phyloP scores from a whole-genome alignment of 2,113 vertebrate genomes.

The Tretioscincus oriximinensis region DNA sequence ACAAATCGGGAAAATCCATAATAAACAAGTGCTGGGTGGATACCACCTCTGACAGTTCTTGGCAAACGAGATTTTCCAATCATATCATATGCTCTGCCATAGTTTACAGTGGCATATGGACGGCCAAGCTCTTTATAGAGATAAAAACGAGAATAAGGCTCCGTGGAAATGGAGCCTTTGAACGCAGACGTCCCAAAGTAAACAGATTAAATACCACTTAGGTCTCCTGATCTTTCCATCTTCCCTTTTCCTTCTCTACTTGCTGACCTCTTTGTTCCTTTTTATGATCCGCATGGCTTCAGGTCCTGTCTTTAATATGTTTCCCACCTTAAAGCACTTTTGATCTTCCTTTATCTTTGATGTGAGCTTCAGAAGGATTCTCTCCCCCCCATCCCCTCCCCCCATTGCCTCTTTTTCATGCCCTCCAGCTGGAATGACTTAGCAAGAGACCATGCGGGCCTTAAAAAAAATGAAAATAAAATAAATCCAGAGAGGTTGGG shows the following conservation, averaged over 20 bases:
- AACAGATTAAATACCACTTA: conserved; percentile 11
- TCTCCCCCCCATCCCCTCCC: too few relatives aligned
- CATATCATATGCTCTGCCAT: too few relatives aligned
- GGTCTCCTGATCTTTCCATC: background rate
- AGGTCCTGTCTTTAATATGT: conserved; percentile 9
- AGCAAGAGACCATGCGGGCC: background rate
- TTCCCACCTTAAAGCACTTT: background rate
- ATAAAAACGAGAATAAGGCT: too few relatives aligned
- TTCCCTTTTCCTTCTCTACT: background rate
- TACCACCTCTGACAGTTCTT: too few relatives aligned
- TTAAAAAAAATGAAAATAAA: too few relatives aligned
- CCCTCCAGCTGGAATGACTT: conserved; percentile 6
- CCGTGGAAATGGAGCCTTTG: background rate
- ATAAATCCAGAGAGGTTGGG: too few relatives aligned
- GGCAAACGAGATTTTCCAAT: too few relatives aligned
- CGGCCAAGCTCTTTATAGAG: too few relatives aligned
- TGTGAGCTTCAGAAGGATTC: background rate
- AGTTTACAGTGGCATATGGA: too few relatives aligned
- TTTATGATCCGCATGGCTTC: conserved; percentile 5
- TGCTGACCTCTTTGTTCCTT: conserved; percentile 15
- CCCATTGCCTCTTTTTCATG: background rate
- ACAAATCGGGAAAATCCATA: too few relatives aligned
- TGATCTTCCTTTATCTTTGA: conserved; percentile 24
- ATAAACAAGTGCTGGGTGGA: too few relatives aligned
- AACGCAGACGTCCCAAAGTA: background rate